Base-by-base conservation (phyloP, 2,888 invertebrate genomes). In the Gasteruption jaculator region DNA sequence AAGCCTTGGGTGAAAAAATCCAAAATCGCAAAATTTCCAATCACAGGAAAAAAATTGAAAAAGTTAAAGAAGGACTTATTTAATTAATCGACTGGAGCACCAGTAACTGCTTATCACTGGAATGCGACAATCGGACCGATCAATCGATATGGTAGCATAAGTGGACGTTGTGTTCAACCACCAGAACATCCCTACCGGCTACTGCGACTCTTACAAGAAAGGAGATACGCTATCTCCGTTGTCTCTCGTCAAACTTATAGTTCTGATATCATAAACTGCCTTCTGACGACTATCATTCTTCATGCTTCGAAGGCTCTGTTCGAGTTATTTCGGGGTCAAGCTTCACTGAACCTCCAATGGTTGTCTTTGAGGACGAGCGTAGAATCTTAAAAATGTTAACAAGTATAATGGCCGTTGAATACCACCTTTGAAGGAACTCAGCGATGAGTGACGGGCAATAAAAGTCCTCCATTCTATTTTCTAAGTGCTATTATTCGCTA, bases 121-220 rank as follows among this genome's bases (percentile, higher is more conserved):
- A 57, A 56, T 49, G 54, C 48, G 51, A 53, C 59, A 56, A 62
- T 61, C 61, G 50, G 51, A 50, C 53, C 58, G 53, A 62, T 61
- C 61, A 48, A 61, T 61, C 58, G 61, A 61, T 56, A 54, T 56
- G 57, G 58, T 58, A 60, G 61, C 60, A 54, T 60, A 56, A 54
- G 58, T 50, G 55, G 50, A 54, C 52, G 53, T 49, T 49, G 59
- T 58, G 61, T 58, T 60, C 60, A 56, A 54, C 60, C 54, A 60
- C 58, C 61, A 54, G 60, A 61, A 60, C 61, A 60, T 58, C 58
- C 57, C 58, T 53, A 48, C 56, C 43, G 56, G 61, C 61, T 61
- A 61, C 61, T 45, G 59, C n/a, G 50, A 48, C 50, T 48, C 52
- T 52, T 51, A 46, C 52, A 46, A 43, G 33, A 40, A 43, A 45